Percentiles rank a stretch among this genome's conserved stretches.
Conservation (phyloP, 1,140 invertebrate species). For the Drosophila kikkawai region DNA sequence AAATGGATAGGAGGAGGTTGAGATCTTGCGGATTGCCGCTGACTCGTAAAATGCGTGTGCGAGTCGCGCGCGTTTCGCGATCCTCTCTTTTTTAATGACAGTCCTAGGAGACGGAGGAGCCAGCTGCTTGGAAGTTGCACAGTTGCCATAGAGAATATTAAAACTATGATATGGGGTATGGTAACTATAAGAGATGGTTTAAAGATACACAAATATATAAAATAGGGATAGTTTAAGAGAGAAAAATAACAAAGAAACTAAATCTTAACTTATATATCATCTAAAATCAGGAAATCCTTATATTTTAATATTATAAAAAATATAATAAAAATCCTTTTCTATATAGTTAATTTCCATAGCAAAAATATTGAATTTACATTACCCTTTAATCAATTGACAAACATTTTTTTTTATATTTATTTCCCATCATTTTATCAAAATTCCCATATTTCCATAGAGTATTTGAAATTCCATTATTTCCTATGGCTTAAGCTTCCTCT, state of each 20-base stretch:
- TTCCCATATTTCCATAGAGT: neutral
- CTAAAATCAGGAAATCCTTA: neutral
- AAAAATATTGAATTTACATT: neutral
- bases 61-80: constrained; percentile 63
- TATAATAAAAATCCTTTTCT: neutral
- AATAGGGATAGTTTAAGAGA: neutral
- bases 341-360: neutral
- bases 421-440: fast-evolving
- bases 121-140: constrained; percentile 35
- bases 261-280: no score
- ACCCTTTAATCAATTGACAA: no score
- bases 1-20: neutral
- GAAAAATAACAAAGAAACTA: neutral
- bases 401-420: neutral
- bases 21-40: constrained; percentile 52
- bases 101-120: constrained; percentile 49
- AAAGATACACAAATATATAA: neutral
- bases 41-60: constrained; percentile 84
- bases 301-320: neutral
- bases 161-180: constrained; percentile 7
- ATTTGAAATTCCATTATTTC: constrained; percentile 7
- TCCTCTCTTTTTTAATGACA: constrained; percentile 78
- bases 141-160: constrained; percentile 20
- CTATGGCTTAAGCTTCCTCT: neutral
- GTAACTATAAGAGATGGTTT: neutral